Base-by-base conservation (phyloP, 2,113 vertebrate genomes). In the Gallinago paraguaiae region DNA sequence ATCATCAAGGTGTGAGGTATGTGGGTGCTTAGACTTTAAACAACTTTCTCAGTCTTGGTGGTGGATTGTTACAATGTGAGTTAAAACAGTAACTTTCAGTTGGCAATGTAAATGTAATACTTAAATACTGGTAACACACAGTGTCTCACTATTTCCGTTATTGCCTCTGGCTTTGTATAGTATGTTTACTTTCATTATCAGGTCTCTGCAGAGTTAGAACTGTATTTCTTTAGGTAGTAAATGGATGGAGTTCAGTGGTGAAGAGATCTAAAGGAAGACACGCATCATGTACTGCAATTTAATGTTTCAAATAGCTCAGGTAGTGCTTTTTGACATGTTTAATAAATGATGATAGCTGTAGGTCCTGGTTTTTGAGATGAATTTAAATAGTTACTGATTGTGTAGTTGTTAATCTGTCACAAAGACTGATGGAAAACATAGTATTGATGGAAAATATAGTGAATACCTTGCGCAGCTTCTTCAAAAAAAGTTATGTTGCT, bases 211-310 rank as follows among this genome's bases (percentile, higher is more conserved):
- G 80, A 77, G 35, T 83, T 68, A 70, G 30, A 82, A 72, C 68
- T 70, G 67, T 93, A 76, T 93, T 70, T 86, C 83, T 92, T 94
- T 90, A 67, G 37, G 80, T 88, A 88, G 87, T 79, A 78, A 91
- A 70, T 91, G n/a, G 53, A 74, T 91, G 31, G 53, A 91, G 51
- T 67, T 91, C 68, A 81, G 37, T 79, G 53, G 46, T 96, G 88
- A 93, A 94, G 75, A 92, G 86, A 86, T 87, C 61, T 63, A 65
- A 91, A 82, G 74, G 79, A 90, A 90, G 95, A 90, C 65, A 37
- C 39, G 43, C 10, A 56, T 90, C 7, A 59, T 80, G 92, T 33
- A 59, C 79, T 86, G 7, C 56, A 72, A 54, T 81, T 50, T 89
- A 82, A n/a, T 94, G 79, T 68, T 94, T 81, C 64, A 95, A 69